Conservation (phyloP, 2,797 vertebrate genomes). For the Heterohyrax brucei region DNA sequence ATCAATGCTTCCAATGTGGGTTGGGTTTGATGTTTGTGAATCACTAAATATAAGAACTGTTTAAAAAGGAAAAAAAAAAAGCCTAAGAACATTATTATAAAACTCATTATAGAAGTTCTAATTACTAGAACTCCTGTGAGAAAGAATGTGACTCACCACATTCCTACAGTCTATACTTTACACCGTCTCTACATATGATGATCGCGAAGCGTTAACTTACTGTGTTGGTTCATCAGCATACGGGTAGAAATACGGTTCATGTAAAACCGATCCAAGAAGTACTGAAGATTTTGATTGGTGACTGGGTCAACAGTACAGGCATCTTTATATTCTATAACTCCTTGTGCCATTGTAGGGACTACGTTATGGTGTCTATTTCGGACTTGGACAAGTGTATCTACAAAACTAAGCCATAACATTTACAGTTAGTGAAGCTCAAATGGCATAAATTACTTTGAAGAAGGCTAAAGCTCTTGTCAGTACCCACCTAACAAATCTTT, state of each 20-base stretch:
- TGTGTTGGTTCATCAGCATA: conserved; percentile 99
- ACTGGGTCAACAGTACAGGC: conserved; percentile 95
- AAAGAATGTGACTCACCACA: neutral
- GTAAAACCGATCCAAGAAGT: conserved; percentile 99
- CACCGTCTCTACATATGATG: neutral
- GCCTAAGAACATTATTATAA: neutral
- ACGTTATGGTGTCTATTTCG: conserved; percentile 98
- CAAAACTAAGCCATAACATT: conserved; percentile 92
- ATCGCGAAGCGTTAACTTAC: conserved; percentile 91
- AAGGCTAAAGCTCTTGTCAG: conserved; percentile 17
- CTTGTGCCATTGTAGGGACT: conserved; percentile 98
- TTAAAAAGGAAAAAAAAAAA: conserved; percentile 70
- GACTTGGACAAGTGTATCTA: conserved; percentile 95
- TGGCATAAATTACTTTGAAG: conserved; percentile 23
- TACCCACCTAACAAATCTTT: neutral
- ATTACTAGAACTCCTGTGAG: neutral
- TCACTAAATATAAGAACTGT: conserved; percentile 97
- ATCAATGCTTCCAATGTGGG: conserved; percentile 98
- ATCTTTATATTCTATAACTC: conserved; percentile 98
- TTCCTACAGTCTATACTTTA: neutral
- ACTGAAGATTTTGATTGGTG: conserved; percentile 99
- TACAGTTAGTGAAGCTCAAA: conserved; percentile 35
- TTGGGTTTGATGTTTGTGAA: conserved; percentile 95
- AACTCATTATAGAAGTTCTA: neutral
- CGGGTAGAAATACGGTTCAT: conserved; percentile 99